phyloP scores from a whole-genome alignment of 2,888 invertebrate species.

The Drosophila hawaiiensis region DNA sequence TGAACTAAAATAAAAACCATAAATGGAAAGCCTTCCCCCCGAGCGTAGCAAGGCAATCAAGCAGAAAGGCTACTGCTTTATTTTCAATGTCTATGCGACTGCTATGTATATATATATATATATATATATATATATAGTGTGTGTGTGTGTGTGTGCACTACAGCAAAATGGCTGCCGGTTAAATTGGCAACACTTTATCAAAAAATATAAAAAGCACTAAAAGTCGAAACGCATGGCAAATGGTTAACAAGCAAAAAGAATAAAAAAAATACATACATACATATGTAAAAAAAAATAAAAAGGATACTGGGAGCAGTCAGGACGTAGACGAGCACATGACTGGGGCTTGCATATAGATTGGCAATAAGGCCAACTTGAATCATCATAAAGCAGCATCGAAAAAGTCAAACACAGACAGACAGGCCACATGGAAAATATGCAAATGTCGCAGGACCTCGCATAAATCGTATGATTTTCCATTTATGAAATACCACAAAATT shows the following conservation, averaged over 20 bases:
- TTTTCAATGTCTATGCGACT: slow-evolving; percentile 50
- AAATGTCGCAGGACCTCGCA: slow-evolving; percentile 65
- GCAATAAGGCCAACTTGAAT: slow-evolving; percentile 74
- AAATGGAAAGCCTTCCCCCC: slow-evolving; percentile 45
- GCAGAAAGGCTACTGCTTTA: slow-evolving; percentile 71
- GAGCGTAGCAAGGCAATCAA: slow-evolving; percentile 61
- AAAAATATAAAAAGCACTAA: slow-evolving; percentile 79
- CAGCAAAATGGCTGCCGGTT: slow-evolving; percentile 75
- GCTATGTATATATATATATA: slow-evolving; percentile 1
- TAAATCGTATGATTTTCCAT: slow-evolving; percentile 70
- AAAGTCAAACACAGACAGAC: slow-evolving; percentile 14
- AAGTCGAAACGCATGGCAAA: slow-evolving; percentile 73
- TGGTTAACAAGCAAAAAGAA: slow-evolving; percentile 44
- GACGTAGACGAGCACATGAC: slow-evolving; percentile 42
- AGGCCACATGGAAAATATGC: slow-evolving; percentile 61
- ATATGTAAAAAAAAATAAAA: slow-evolving; percentile 31
- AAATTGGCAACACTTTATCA: slow-evolving; percentile 81
- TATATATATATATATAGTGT: not conserved
- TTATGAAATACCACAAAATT: slow-evolving; percentile 64
- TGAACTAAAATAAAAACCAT: slow-evolving; percentile 73
- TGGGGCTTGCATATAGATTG: slow-evolving; percentile 75
- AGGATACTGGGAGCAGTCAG: slow-evolving; percentile 27
- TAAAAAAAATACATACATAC: slow-evolving; percentile 20
- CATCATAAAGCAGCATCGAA: slow-evolving; percentile 60
- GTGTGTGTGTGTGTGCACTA: slow-evolving; percentile 35